A percentile compares a stretch with the other conserved stretches of the same genome.
These are phyloP conservation scores for Tenebrio molitor DNA, from an alignment of 1,140 invertebrate species.

Conservation along the genomic window DNA sequence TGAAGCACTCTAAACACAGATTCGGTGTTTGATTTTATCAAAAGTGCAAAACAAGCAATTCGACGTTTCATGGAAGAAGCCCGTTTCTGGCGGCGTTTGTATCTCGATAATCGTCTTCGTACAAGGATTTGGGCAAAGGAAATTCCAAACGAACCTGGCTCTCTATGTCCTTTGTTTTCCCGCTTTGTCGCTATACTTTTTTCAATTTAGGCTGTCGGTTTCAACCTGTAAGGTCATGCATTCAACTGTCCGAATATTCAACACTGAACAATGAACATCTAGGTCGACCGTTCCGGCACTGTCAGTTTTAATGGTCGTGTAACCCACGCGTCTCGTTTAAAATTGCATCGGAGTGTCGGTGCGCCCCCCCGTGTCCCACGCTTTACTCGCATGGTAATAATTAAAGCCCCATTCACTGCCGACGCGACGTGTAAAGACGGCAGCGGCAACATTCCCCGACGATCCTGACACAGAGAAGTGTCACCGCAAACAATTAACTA, in stretches of 20 bases:
- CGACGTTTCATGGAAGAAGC: not conserved
- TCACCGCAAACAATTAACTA: not conserved
- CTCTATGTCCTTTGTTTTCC: not conserved
- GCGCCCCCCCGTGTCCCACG: not conserved
- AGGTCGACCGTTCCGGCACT: conserved; percentile 33
- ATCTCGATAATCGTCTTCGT: not conserved
- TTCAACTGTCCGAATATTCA: conserved; percentile 21
- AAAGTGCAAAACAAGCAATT: too few relatives aligned
- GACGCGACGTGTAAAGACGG: not conserved
- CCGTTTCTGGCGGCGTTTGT: not conserved
- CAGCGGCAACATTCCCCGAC: conserved; percentile 2
- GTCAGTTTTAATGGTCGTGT: conserved; percentile 32
- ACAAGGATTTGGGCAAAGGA: not conserved
- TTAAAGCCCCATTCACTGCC: not conserved
- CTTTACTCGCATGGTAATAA: not conserved
- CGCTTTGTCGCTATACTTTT: not conserved
- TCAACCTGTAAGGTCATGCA: conserved; percentile 9
- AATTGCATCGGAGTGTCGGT: conserved; percentile 13
- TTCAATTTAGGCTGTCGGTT: conserved; percentile 5
- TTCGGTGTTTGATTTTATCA: too few relatives aligned
- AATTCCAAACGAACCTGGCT: not conserved
- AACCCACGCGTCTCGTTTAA: conserved; percentile 20
- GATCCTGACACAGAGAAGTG: not conserved
- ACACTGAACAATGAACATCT: conserved; percentile 39
- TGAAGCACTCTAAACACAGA: too few relatives aligned